Evolutionary conservation across 2,113 vertebrate species (phyloP), one percentile per base, ranked within the genome.

Genomic region (Camelus bactrianus): DNA sequence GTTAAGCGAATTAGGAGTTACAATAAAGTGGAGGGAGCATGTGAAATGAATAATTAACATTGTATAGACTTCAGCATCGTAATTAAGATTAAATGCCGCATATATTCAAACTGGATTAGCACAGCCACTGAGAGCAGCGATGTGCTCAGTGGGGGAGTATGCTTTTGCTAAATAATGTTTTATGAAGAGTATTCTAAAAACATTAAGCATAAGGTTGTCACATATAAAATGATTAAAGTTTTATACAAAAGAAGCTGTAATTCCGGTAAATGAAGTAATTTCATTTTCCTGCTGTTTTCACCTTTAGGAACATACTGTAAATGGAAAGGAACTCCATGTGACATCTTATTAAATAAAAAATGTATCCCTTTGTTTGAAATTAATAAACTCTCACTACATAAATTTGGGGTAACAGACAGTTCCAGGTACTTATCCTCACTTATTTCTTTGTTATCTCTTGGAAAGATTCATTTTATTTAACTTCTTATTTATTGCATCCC

Each of bases 171-270:
- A 98, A 98, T 98, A 98, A 98, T 98, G 97, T 98, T 98, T 98
- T 98, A 98, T 97, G 98, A 98, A 97, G 96, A 98, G 96, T 93
- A 93, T 98, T 98, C 97, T 80, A 98, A 98, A 98, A 98, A 98
- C 98, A 98, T 99, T 98, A 98, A 98, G 97, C 98, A 98, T 98
- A 98, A 98, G 98, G 98, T 98, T 99, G 98, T 99, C 98, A 98
- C 98, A 98, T 98, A 99, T 98, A 98, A 98, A 98, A 98, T 98
- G 98, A 99, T 99, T 98, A 98, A 99, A 86, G 20, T 98, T 98
- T 99, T 98, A 93, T 98, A 98, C 98, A 98, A 98, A 98, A 98
- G 97, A 98, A 98, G 98, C 92, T 98, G 97, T 98, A 98, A 99
- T 98, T 99, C 97, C 91, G 89, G 97, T 98, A 98, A 98, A 98